Evolutionary conservation across 2,888 invertebrate species (phyloP).

Genomic region (Eupithecia centaureata): DNA sequence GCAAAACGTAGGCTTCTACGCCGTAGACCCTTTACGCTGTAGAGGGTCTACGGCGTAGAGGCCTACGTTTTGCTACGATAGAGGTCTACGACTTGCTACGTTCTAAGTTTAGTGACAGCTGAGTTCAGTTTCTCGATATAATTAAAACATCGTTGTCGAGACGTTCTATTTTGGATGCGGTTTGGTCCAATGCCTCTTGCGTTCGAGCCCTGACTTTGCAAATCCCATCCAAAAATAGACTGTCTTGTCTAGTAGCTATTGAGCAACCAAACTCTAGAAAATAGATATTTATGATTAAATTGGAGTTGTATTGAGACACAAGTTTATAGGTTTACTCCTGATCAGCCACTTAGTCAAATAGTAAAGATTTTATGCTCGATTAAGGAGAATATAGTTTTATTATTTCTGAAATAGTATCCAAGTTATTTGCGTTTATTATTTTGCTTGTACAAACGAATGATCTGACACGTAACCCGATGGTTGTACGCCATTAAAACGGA

Average conservation of each 20-base stretch:
- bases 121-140: not conserved
- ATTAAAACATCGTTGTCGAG: too few relatives aligned
- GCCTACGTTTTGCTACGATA: not conserved
- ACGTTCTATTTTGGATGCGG: too few relatives aligned
- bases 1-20: not conserved
- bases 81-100: not conserved
- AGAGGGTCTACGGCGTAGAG: not conserved
- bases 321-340: not conserved
- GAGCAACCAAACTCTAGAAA: too few relatives aligned
- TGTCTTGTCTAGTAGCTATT: too few relatives aligned
- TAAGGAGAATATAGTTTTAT: not conserved
- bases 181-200: too few relatives aligned
- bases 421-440: conserved; percentile 23
- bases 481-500: conserved; percentile 78
- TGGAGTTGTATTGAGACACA: not conserved
- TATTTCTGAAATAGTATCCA: not conserved
- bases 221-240: too few relatives aligned
- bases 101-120: not conserved
- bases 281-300: not conserved
- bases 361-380: not conserved
- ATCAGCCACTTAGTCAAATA: not conserved
- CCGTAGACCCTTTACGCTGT: not conserved
- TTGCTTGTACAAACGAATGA: conserved; percentile 39
- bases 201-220: too few relatives aligned
- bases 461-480: conserved; percentile 64